Evolutionary conservation across 2,113 vertebrate genomes (phyloP).

Genomic region (Peromyscus californicus): DNA sequence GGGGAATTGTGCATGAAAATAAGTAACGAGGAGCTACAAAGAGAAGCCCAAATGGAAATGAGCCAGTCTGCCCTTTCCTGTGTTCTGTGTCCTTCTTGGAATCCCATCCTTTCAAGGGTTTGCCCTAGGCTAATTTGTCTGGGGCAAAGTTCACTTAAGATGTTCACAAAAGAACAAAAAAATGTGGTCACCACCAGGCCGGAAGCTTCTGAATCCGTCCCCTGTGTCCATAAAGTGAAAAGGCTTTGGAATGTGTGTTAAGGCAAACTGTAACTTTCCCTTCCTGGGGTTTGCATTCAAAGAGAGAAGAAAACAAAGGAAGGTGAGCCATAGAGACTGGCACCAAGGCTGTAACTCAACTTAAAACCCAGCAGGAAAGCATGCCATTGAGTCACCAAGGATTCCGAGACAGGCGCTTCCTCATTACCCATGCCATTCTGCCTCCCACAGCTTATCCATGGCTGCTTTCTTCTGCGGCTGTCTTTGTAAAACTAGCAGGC

Average conservation of each 20-base stretch:
- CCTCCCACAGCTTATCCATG: neutral
- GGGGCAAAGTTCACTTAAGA: slow-evolving; percentile 77
- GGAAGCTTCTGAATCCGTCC: slow-evolving; percentile 75
- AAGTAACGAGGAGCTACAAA: slow-evolving; percentile 70
- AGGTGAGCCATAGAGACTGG: slow-evolving; percentile 36
- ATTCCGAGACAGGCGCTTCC: neutral
- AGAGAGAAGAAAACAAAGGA: slow-evolving; percentile 52
- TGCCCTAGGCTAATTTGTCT: slow-evolving; percentile 75
- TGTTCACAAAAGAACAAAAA: slow-evolving; percentile 68
- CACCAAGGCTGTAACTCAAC: slow-evolving; percentile 54
- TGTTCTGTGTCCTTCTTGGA: slow-evolving; percentile 51
- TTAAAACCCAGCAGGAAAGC: slow-evolving; percentile 32
- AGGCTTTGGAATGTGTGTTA: slow-evolving; percentile 68
- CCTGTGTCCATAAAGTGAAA: slow-evolving; percentile 50
- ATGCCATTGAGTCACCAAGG: slow-evolving; percentile 29
- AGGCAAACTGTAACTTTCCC: slow-evolving; percentile 55
- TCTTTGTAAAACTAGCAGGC: neutral
- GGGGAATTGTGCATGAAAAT: slow-evolving; percentile 63
- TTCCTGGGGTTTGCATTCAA: slow-evolving; percentile 69
- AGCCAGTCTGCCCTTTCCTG: slow-evolving; percentile 41
- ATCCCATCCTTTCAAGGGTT: slow-evolving; percentile 21
- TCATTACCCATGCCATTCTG: neutral
- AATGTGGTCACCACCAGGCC: slow-evolving; percentile 21
- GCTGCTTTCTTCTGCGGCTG: neutral
- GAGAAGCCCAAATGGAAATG: slow-evolving; percentile 52